These are phyloP conservation scores for Tipula lateralis DNA, from an alignment of 2,888 invertebrate genomes.

Conservation along the genomic window DNA sequence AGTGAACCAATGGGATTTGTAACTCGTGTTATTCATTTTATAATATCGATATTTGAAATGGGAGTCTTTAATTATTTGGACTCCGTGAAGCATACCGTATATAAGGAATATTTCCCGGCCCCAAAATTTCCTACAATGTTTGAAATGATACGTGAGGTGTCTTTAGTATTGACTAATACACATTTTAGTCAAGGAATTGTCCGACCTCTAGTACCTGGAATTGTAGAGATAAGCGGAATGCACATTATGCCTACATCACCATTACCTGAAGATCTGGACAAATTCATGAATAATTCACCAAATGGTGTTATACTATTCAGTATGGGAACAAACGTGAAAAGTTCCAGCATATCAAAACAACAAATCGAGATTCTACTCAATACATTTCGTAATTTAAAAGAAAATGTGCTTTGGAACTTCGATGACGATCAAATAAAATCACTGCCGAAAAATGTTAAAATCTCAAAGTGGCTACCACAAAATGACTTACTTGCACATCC, in stretches of 20 bases:
- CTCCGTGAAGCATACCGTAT: background rate
- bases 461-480: background rate
- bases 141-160: conserved; percentile 51
- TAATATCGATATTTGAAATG: background rate
- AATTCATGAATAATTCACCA: conserved; percentile 47
- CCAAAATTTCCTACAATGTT: conserved; percentile 43
- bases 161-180: conserved; percentile 52
- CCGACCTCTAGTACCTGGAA: conserved; percentile 48
- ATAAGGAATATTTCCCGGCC: background rate
- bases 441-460: background rate
- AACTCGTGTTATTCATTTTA: background rate
- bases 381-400: background rate
- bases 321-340: conserved; percentile 50
- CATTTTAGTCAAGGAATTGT: conserved; percentile 51
- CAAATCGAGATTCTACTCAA: conserved; percentile 43
- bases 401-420: background rate
- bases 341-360: conserved; percentile 48
- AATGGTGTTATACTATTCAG: conserved; percentile 51
- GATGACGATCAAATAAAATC: background rate
- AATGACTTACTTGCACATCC: background rate
- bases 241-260: conserved; percentile 44
- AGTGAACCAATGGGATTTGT: background rate
- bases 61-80: background rate
- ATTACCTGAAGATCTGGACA: conserved; percentile 43
- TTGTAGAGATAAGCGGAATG: conserved; percentile 46